These are phyloP conservation scores for Halictus quadricinctus DNA, from an alignment of 2,888 invertebrate species.

Conservation along the genomic window DNA sequence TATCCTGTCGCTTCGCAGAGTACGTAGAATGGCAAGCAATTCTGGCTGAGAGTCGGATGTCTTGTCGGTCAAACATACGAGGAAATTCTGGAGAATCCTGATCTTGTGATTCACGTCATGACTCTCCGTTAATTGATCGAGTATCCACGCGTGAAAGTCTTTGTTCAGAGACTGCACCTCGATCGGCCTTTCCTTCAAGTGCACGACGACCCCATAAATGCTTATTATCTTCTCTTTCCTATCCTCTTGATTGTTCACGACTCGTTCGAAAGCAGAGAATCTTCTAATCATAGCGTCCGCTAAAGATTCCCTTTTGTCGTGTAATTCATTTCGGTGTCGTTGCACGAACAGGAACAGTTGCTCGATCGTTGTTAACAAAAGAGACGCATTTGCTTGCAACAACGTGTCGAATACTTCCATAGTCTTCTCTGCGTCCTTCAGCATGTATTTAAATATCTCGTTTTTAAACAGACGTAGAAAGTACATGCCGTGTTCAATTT, in stretches of 20 bases:
- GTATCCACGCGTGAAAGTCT: conserved; percentile 75
- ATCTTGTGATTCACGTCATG: conserved; percentile 71
- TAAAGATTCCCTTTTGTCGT: conserved; percentile 52
- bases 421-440: conserved; percentile 68
- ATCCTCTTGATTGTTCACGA: conserved; percentile 63
- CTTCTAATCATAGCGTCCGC: conserved; percentile 68
- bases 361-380: conserved; percentile 74
- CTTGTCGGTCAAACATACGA: conserved; percentile 71
- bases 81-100: conserved; percentile 73
- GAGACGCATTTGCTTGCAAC: conserved; percentile 66
- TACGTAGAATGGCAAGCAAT: conserved; percentile 62
- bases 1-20: conserved; percentile 56
- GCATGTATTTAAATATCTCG: conserved; percentile 73
- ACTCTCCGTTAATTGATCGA: conserved; percentile 63
- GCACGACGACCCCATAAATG: conserved; percentile 73
- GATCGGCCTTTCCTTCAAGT: conserved; percentile 67
- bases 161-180: conserved; percentile 54
- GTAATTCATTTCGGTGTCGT: conserved; percentile 63
- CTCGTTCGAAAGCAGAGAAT: conserved; percentile 63
- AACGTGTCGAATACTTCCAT: conserved; percentile 67
- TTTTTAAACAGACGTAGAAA: conserved; percentile 77
- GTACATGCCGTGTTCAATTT: conserved; percentile 77
- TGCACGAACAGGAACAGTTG: conserved; percentile 73
- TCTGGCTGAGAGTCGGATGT: conserved; percentile 57
- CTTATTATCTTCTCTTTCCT: conserved; percentile 72